Evolutionary conservation across 64 coral and sea anemone genomes (phyloP).

Genomic region (Montipora capricornis): DNA sequence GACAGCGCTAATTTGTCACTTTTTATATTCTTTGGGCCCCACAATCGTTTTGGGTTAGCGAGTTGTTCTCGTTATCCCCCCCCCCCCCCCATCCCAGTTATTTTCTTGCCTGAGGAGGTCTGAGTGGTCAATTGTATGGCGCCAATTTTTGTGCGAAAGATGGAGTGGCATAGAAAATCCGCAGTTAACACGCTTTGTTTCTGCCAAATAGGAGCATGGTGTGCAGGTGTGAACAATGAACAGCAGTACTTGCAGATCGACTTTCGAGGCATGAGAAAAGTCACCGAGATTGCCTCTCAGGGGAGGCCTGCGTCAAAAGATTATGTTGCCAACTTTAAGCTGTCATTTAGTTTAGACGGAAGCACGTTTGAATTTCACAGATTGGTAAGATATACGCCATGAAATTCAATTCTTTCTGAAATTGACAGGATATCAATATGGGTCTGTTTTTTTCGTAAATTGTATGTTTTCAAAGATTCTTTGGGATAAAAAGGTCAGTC

Average conservation of each 20-base stretch:
- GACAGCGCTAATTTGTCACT: too few species aligned
- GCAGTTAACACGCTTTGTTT: not conserved
- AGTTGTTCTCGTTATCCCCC: too few species aligned
- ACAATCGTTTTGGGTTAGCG: too few species aligned
- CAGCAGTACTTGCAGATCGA: conserved; percentile 86
- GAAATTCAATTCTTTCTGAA: not conserved
- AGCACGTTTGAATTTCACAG: conserved; percentile 51
- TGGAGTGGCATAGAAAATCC: not conserved
- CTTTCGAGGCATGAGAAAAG: conserved; percentile 83
- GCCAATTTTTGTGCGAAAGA: too few species aligned
- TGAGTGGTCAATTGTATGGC: too few species aligned
- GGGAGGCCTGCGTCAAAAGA: conserved; percentile 83
- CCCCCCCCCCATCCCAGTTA: too few species aligned
- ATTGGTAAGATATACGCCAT: conserved; percentile 13
- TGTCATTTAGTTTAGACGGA: conserved; percentile 83
- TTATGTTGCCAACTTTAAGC: conserved; percentile 75
- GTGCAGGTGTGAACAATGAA: conserved; percentile 66
- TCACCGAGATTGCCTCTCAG: conserved; percentile 81
- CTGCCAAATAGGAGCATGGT: conserved; percentile 80
- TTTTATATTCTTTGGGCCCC: too few species aligned
- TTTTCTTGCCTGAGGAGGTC: too few species aligned
- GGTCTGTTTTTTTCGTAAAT: not conserved
- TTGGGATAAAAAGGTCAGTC: too few species aligned
- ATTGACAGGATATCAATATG: too few species aligned
- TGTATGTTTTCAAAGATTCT: not conserved